Evolutionary conservation across 2,888 invertebrate genomes (phyloP).

Genomic region (Drosophila kuntzei): DNA sequence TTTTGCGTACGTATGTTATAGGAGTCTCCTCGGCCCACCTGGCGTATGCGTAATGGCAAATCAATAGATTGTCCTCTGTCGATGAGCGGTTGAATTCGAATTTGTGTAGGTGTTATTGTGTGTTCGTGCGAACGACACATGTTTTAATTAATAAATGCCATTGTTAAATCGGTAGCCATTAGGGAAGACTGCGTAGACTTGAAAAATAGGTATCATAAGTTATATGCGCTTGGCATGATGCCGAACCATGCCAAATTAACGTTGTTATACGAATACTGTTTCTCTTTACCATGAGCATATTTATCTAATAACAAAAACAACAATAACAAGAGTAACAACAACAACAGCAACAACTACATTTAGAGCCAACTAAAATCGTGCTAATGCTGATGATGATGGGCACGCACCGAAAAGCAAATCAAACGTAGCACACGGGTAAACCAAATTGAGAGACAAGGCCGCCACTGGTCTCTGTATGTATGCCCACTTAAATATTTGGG

Average conservation of each 20-base stretch:
- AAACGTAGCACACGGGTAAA: constrained; percentile 58
- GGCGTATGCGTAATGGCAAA: constrained; percentile 68
- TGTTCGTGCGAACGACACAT: constrained; percentile 68
- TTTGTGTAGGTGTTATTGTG: constrained; percentile 28
- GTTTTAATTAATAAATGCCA: constrained; percentile 81
- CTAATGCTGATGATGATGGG: constrained; percentile 81
- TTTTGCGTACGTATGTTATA: constrained; percentile 29
- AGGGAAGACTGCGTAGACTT: constrained; percentile 51
- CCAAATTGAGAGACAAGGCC: constrained; percentile 60
- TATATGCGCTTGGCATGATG: constrained; percentile 46
- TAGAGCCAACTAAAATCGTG: constrained; percentile 36
- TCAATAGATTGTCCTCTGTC: constrained; percentile 53
- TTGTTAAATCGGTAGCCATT: constrained; percentile 77
- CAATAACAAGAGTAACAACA: constrained; percentile 14
- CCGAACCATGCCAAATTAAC: constrained; percentile 66
- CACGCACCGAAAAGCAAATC: constrained; percentile 75
- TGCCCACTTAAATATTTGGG: not conserved
- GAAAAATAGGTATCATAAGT: constrained; percentile 80
- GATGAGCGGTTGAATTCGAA: constrained; percentile 6
- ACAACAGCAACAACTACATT: constrained; percentile 10
- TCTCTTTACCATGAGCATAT: constrained; percentile 41
- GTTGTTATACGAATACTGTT: constrained; percentile 73
- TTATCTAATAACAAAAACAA: constrained; percentile 60
- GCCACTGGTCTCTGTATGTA: constrained; percentile 18
- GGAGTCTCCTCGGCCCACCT: constrained; percentile 36